phyloP scores from a whole-genome alignment of 37 sponge, comb jelly and placozoan species.

The Spongilla lacustris region DNA sequence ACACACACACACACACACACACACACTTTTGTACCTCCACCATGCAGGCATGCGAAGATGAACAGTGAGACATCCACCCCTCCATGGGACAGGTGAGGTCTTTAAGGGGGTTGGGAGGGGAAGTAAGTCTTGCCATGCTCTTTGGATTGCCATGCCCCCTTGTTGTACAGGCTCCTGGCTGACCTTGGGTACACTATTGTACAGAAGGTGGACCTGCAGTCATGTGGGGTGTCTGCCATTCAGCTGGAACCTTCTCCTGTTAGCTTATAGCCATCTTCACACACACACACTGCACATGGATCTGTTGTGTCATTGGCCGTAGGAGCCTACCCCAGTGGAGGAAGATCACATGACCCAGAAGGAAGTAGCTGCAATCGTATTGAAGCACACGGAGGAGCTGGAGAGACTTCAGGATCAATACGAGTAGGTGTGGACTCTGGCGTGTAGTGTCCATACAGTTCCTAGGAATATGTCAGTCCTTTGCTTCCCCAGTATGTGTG shows the following conservation, averaged over 20 bases:
- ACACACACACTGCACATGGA: too few species aligned
- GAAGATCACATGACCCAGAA: constrained; percentile 33
- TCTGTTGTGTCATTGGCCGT: background rate
- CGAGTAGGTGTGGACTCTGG: constrained; percentile 54
- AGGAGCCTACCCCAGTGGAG: constrained; percentile 2
- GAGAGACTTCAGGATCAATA: constrained; percentile 67
- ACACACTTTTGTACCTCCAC: too few species aligned
- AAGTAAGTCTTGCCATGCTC: background rate
- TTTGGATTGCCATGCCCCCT: background rate
- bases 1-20: too few species aligned
- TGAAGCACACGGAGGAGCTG: constrained; percentile 76
- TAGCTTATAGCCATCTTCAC: background rate
- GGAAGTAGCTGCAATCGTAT: constrained; percentile 38
- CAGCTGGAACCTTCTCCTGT: background rate
- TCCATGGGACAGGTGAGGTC: constrained; percentile 56
- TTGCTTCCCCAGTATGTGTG: background rate
- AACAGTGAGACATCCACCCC: constrained; percentile 38
- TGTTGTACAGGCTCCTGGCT: constrained; percentile 31
- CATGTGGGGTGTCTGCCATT: constrained; percentile 52
- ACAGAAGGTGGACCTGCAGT: constrained; percentile 17
- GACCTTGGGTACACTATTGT: constrained; percentile 45
- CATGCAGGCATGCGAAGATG: constrained; percentile 53
- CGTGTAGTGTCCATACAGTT: background rate
- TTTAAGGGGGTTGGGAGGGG: background rate
- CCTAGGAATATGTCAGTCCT: background rate